phyloP scores from a whole-genome alignment of 2,797 vertebrate species.

The Cryptoblepharus egeriae region DNA sequence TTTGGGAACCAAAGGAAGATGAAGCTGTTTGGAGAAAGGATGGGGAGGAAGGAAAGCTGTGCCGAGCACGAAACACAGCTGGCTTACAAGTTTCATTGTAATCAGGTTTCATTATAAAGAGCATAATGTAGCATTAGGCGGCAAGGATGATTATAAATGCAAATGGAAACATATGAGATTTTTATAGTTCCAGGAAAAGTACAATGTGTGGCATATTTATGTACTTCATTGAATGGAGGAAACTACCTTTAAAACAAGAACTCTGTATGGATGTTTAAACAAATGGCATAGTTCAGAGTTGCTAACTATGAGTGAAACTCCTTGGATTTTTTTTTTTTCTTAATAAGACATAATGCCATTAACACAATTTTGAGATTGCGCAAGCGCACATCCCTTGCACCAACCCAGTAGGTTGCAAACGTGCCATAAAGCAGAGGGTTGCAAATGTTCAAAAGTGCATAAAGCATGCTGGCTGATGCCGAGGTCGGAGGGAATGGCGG shows the following conservation, averaged over 20 bases:
- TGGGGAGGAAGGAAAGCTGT: conserved; percentile 29
- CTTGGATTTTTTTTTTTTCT: no score
- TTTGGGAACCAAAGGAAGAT: conserved; percentile 53
- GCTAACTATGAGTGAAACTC: neutral
- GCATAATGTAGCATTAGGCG: conserved; percentile 30
- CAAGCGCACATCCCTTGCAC: no score
- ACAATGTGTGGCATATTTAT: conserved; percentile 26
- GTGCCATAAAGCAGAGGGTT: no score
- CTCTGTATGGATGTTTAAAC: neutral
- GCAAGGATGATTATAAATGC: conserved; percentile 58
- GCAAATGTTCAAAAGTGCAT: no score
- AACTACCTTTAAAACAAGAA: neutral
- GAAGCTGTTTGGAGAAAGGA: conserved; percentile 51
- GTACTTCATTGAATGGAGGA: neutral
- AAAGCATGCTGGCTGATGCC: no score
- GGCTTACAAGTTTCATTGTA: conserved; percentile 39
- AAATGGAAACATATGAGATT: conserved; percentile 48
- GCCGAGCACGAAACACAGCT: conserved; percentile 47
- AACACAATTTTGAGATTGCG: no score
- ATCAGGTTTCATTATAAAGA: conserved; percentile 59
- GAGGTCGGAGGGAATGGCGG: no score
- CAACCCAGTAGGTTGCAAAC: no score
- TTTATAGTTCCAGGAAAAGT: conserved; percentile 29
- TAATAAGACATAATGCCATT: no score
- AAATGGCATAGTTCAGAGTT: neutral